Evolutionary conservation across 2,888 invertebrate species (phyloP).

Genomic region (Nomada ruficornis): DNA sequence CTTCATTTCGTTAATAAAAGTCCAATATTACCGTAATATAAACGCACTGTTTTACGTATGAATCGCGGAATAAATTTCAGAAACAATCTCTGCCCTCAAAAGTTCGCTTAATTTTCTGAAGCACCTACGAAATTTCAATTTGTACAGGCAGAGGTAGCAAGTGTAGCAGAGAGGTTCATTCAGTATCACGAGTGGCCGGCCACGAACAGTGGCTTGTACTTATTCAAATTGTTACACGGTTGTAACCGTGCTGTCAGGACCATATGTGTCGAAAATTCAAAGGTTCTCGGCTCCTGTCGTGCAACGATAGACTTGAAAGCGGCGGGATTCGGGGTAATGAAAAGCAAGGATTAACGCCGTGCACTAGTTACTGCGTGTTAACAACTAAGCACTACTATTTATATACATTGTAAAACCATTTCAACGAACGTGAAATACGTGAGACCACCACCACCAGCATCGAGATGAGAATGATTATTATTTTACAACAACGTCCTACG

Average conservation of each 20-base stretch:
- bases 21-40: too few species aligned
- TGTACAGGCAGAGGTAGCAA: not conserved
- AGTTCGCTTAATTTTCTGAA: not conserved
- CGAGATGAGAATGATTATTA: not conserved
- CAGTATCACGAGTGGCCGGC: not conserved
- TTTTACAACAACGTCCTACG: not conserved
- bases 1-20: too few species aligned
- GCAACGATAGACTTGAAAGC: constrained; percentile 31
- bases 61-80: not conserved
- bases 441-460: not conserved
- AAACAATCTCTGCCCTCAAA: too few species aligned
- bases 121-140: constrained; percentile 7
- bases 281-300: constrained; percentile 47
- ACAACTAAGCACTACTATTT: constrained; percentile 48
- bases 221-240: constrained; percentile 31
- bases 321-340: constrained; percentile 53
- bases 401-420: constrained; percentile 29
- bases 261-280: constrained; percentile 40
- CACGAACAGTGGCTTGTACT: constrained; percentile 5
- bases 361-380: constrained; percentile 57
- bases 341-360: constrained; percentile 64
- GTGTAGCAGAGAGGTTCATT: constrained; percentile 14
- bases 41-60: too few species aligned
- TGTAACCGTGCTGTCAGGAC: constrained; percentile 51
- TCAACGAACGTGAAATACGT: constrained; percentile 1